Conservation (phyloP, 1,140 invertebrate species). For the Saccostrea cuccullata region DNA sequence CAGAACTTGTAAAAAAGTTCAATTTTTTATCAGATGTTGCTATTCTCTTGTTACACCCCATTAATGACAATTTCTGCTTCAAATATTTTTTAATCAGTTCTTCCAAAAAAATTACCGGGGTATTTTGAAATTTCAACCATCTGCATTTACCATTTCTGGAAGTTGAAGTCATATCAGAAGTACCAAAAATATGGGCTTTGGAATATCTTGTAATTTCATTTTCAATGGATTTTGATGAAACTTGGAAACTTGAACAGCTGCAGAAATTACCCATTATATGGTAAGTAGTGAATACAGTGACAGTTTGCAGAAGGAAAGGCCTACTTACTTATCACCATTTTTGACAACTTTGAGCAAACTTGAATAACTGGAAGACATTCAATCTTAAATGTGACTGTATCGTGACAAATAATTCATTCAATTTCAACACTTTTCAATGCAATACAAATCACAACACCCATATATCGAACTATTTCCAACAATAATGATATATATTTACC, state of each 20-base stretch:
- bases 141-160: too few relatives aligned
- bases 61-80: too few relatives aligned
- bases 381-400: neutral
- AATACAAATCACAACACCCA: neutral
- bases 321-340: constrained; percentile 27
- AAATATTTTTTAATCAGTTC: too few relatives aligned
- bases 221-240: too few relatives aligned
- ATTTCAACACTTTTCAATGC: neutral
- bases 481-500: constrained; percentile 55
- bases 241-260: too few relatives aligned
- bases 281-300: neutral
- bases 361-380: constrained; percentile 33
- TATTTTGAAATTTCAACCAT: too few relatives aligned
- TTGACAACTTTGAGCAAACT: constrained; percentile 31
- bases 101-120: too few relatives aligned
- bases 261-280: too few relatives aligned
- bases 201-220: too few relatives aligned
- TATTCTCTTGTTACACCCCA: neutral
- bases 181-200: too few relatives aligned
- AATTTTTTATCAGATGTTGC: neutral
- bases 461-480: neutral
- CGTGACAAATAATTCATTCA: constrained; percentile 16
- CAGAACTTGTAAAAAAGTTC: neutral
- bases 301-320: neutral
- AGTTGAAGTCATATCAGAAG: too few relatives aligned